Percentiles rank a stretch among this genome's conserved stretches.
phyloP scores from a whole-genome alignment of 2,113 vertebrate species.

The Spizaetus ornatus region DNA sequence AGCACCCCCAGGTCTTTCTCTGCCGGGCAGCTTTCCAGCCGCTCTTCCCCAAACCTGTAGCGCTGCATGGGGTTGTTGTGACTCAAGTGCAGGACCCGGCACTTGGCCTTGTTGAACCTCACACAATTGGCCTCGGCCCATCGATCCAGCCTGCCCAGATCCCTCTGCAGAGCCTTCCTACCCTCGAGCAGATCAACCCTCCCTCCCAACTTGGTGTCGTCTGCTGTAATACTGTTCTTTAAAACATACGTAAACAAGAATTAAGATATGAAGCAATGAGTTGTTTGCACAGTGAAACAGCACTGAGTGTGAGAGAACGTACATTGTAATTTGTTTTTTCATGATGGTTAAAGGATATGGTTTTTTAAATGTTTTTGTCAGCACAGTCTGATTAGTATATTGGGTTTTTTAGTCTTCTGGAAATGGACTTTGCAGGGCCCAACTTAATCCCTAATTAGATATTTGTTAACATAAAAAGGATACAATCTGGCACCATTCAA shows the following conservation, averaged over 20 bases:
- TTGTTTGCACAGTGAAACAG: neutral
- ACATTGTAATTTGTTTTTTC: neutral
- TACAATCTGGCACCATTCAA: neutral
- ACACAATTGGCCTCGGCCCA: no score
- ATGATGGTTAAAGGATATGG: neutral
- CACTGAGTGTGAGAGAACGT: neutral
- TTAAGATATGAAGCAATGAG: neutral
- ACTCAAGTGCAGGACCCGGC: no score
- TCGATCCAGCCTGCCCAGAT: no score
- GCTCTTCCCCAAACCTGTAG: no score
- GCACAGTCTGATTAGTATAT: neutral
- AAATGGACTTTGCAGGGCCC: neutral
- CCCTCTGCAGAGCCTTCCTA: no score
- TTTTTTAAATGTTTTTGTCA: neutral
- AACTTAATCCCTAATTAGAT: neutral
- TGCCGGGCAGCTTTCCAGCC: no score
- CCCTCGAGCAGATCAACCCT: no score
- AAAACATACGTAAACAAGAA: neutral
- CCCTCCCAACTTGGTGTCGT: no score
- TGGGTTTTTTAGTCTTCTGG: neutral
- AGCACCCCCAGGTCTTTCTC: no score
- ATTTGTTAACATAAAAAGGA: neutral
- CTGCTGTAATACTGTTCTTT: neutral
- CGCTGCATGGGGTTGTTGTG: no score
- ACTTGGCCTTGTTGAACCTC: no score